Base-by-base conservation (phyloP, 2,797 vertebrate genomes). In the Galagoides demidoff region DNA sequence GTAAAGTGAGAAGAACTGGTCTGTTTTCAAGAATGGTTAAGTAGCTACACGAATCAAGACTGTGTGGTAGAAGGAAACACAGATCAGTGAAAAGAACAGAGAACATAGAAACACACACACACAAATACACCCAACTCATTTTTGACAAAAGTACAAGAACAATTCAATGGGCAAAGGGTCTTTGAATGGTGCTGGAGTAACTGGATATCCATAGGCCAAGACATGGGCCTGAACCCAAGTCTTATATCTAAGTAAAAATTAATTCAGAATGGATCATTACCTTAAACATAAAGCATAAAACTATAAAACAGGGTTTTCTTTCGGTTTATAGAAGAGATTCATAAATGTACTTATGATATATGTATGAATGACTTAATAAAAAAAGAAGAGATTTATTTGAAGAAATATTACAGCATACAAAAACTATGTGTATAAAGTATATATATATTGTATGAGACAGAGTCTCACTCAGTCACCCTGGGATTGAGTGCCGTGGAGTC, bases 391-490 rank as follows among this genome's bases (percentile, higher is more conserved):
- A 39, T 39, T 39, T 39, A 39, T 39, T 99, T 99, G 99, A 99
- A 98, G 98, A 98, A 99, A 99, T 99, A 99, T 99, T 99, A 99
- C 99, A 99, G 99, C 99, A 99, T 99, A 99, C 99, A 99, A 99
- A 99, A 99, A 99, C 99, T 99, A 99, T 49, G 49, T 49, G 16
- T 49, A 49, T 14, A 49, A 49, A 49, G 49, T 49, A 49, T 49
- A 49, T 49, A 49, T 49, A 49, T 14, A 49, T 16, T 49, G 14
- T 49, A 49, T 49, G 49, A 49, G 49, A 49, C 49, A 16, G 13
- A 49, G 49, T 49, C 49, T 49, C 13, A 14, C 49, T 49, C 13
- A 16, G 49, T 49, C 49, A 49, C 49, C 49, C 49, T 49, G 49
- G 10, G 49, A 14, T 49, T 49, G 49, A 49, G 49, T 49, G 49